phyloP scores from a whole-genome alignment of 2,113 vertebrate genomes.

The Toxotes chatareus region DNA sequence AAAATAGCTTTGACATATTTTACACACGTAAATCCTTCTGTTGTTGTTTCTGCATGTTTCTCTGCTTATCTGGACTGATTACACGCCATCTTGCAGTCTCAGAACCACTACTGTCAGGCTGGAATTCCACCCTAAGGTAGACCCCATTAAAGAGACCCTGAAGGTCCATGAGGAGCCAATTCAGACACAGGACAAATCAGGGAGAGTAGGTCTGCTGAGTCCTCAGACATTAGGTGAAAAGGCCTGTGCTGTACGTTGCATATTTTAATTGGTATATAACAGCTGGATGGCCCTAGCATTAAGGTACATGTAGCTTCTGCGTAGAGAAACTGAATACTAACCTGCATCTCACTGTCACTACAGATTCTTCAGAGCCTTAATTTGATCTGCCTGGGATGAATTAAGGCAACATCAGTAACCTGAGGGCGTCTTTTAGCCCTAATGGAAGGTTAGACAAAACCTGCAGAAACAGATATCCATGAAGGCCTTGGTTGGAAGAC shows the following conservation, averaged over 20 bases:
- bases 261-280: slow-evolving; percentile 6
- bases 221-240: slow-evolving; percentile 19
- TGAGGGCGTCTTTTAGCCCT: slow-evolving; percentile 31
- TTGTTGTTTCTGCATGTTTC: slow-evolving; percentile 5
- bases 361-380: slow-evolving; percentile 9
- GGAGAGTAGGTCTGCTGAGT: slow-evolving; percentile 14
- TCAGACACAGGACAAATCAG: slow-evolving; percentile 42
- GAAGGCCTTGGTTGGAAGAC: slow-evolving; percentile 70
- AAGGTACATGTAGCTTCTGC: background rate
- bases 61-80: slow-evolving; percentile 8
- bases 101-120: slow-evolving; percentile 39
- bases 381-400: slow-evolving; percentile 39
- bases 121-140: slow-evolving; percentile 49
- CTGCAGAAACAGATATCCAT: slow-evolving; percentile 40
- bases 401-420: slow-evolving; percentile 40
- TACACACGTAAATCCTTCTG: slow-evolving; percentile 9
- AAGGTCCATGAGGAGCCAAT: slow-evolving; percentile 51
- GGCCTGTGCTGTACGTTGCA: background rate
- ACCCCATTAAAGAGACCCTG: slow-evolving; percentile 3
- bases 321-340: background rate
- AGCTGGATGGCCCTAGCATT: background rate
- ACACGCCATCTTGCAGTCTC: slow-evolving; percentile 28
- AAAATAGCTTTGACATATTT: slow-evolving; percentile 36
- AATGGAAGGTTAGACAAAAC: slow-evolving; percentile 45
- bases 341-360: background rate